Conservation (phyloP, 2,797 vertebrate genomes). For the Pyrocephalus nanus region DNA sequence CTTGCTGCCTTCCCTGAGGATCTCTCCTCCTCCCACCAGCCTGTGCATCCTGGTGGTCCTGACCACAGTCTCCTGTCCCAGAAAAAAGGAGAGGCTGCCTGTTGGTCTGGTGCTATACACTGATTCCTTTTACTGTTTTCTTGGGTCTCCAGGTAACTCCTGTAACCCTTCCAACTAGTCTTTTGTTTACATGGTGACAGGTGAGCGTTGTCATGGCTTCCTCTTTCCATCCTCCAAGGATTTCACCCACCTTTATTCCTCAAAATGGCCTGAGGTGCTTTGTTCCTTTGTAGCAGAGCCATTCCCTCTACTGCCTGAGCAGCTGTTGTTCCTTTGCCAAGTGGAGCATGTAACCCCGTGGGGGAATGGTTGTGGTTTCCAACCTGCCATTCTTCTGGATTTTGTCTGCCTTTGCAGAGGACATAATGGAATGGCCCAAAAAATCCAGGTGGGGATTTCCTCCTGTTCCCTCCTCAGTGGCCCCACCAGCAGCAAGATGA, state of each 20-base stretch:
- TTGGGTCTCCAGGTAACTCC: background rate
- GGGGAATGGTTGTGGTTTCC: background rate
- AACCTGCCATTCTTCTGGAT: background rate
- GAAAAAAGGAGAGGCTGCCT: background rate
- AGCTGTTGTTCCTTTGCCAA: background rate
- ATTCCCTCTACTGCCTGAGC: background rate
- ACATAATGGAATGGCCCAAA: background rate
- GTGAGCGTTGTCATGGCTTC: background rate
- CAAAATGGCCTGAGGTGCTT: background rate
- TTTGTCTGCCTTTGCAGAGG: background rate
- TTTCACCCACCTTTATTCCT: background rate
- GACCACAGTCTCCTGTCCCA: background rate
- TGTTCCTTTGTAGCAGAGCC: background rate
- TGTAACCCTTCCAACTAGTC: background rate
- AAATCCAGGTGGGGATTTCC: background rate
- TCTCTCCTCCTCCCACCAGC: background rate
- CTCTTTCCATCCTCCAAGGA: background rate
- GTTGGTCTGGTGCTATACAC: background rate
- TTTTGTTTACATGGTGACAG: background rate
- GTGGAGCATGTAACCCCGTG: background rate
- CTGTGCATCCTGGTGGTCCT: background rate
- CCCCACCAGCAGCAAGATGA: background rate
- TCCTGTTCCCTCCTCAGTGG: background rate
- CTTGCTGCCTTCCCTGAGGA: background rate
- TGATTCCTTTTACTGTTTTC: background rate